A percentile compares a stretch with the other conserved stretches of the same genome.
Evolutionary conservation across 1,140 invertebrate species (phyloP).

Genomic region (Aphelenchoides fujianensis): DNA sequence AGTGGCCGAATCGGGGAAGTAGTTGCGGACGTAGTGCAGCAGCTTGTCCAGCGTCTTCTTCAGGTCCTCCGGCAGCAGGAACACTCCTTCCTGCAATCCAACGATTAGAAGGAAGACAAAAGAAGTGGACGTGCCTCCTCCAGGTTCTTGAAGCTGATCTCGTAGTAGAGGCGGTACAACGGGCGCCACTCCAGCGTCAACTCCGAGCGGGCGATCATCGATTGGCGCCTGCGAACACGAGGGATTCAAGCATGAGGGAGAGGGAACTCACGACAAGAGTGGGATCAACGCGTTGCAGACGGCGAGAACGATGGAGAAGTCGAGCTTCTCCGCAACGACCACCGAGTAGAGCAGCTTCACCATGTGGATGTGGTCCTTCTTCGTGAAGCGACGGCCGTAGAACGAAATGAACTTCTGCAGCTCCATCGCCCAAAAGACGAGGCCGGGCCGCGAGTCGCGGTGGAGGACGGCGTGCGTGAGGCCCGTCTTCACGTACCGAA

Average conservation of each 20-base stretch:
- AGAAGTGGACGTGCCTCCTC: constrained; percentile 40
- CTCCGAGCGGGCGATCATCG: constrained; percentile 74
- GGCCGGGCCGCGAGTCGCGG: constrained; percentile 64
- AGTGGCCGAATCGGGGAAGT: constrained; percentile 74
- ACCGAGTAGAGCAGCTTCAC: constrained; percentile 80
- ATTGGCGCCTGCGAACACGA: constrained; percentile 72
- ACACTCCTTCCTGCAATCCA: constrained; percentile 59
- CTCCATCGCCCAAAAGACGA: constrained; percentile 64
- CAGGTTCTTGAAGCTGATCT: constrained; percentile 56
- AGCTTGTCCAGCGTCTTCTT: constrained; percentile 43
- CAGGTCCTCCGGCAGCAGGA: constrained; percentile 67
- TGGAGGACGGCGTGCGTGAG: constrained; percentile 63
- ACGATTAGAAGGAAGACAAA: constrained; percentile 27
- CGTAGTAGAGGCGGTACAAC: constrained; percentile 71
- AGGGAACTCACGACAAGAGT: constrained; percentile 64
- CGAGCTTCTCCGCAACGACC: constrained; percentile 73
- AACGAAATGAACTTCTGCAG: constrained; percentile 66
- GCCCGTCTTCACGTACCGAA: constrained; percentile 61
- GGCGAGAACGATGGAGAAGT: constrained; percentile 72
- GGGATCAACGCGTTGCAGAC: constrained; percentile 65
- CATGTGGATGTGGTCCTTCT: constrained; percentile 82
- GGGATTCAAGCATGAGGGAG: constrained; percentile 13
- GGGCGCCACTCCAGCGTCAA: constrained; percentile 80
- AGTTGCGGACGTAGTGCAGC: constrained; percentile 63
- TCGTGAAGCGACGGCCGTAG: constrained; percentile 81